phyloP scores from a whole-genome alignment of 2,113 vertebrate species.

The Anoplopoma fimbria region DNA sequence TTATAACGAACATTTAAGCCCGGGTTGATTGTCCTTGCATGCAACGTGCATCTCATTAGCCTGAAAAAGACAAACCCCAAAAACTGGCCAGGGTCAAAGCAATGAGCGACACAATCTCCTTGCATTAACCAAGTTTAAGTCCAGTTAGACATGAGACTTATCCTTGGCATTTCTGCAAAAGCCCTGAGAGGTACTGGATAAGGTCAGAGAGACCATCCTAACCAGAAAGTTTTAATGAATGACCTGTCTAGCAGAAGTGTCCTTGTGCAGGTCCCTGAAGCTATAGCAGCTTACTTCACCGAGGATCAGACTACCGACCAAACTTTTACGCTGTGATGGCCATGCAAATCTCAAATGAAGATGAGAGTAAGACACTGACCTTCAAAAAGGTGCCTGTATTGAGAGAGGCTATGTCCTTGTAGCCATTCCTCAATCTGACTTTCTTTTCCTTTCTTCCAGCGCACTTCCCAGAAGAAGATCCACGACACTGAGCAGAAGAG shows the following conservation, averaged over 20 bases:
- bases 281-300: background rate
- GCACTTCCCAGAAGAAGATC: conserved; percentile 89
- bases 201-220: background rate
- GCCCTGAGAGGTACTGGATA: background rate
- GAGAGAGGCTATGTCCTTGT: conserved; percentile 81
- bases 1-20: conserved; percentile 25
- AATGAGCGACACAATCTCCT: background rate
- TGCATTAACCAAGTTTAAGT: conserved; percentile 3
- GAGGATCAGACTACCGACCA: background rate
- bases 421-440: conserved; percentile 88
- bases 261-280: background rate
- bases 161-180: background rate
- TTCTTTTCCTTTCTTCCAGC: conserved; percentile 84
- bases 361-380: conserved; percentile 80
- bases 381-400: conserved; percentile 91
- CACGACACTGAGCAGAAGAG: conserved; percentile 82
- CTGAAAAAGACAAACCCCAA: conserved; percentile 7
- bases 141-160: background rate
- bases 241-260: background rate
- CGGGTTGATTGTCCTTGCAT: conserved; percentile 29
- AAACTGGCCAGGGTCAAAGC: background rate
- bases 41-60: conserved; percentile 25
- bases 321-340: background rate
- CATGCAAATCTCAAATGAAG: background rate
- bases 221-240: background rate